phyloP scores from a whole-genome alignment of 1,140 invertebrate species.

The Berghia stephanieae region DNA sequence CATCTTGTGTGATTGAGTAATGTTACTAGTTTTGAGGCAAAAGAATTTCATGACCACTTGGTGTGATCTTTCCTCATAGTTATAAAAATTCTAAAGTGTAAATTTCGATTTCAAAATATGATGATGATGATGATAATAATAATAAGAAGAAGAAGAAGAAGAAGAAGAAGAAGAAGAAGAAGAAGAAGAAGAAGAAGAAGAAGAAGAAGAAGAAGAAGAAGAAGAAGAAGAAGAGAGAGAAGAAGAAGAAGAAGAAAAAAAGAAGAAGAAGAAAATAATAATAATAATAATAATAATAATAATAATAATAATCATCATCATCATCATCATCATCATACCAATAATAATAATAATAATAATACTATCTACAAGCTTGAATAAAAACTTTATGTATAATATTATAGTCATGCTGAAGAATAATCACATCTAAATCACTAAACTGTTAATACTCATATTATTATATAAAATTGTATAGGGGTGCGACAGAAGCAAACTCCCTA shows the following conservation, averaged over 20 bases:
- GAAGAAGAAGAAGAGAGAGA: slow-evolving; percentile 48
- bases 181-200: background rate
- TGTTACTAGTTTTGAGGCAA: too few relatives aligned
- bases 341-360: background rate
- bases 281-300: slow-evolving; percentile 53
- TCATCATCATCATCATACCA: too few relatives aligned
- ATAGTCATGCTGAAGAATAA: background rate
- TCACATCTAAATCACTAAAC: background rate
- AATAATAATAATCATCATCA: slow-evolving; percentile 40
- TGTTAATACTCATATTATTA: background rate
- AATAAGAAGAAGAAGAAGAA: too few relatives aligned
- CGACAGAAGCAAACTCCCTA: background rate
- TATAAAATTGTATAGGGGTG: background rate
- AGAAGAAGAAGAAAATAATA: slow-evolving; percentile 46
- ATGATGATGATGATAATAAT: too few relatives aligned
- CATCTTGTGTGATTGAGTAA: too few relatives aligned
- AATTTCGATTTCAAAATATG: too few relatives aligned
- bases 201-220: slow-evolving; percentile 31
- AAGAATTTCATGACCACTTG: too few relatives aligned
- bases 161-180: slow-evolving; percentile 23
- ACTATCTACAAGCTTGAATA: background rate
- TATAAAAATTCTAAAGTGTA: too few relatives aligned
- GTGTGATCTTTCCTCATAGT: too few relatives aligned
- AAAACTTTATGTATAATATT: background rate
- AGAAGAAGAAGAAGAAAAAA: slow-evolving; percentile 40